A percentile compares a stretch with the other conserved stretches of the same genome.
These are phyloP conservation scores for Ophonus ardosiacus DNA, from an alignment of 2,888 invertebrate species.

Conservation along the genomic window DNA sequence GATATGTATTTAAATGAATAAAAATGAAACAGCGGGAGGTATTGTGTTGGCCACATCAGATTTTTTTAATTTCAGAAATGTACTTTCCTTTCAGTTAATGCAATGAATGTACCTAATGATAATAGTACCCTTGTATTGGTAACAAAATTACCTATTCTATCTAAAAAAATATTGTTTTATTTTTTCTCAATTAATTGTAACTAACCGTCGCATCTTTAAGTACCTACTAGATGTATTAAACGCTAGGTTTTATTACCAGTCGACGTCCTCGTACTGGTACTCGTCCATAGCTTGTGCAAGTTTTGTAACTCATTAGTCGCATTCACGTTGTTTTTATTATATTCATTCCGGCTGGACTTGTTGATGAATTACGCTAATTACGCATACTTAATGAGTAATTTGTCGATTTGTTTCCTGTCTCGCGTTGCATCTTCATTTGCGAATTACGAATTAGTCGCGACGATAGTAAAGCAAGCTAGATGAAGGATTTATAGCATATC, in stretches of 20 bases:
- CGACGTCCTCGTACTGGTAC: not conserved
- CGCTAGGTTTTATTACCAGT: not conserved
- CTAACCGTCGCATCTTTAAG: not conserved
- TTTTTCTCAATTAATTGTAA: not conserved
- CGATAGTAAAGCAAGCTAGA: not conserved
- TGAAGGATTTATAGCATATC: not conserved
- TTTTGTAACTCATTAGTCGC: constrained; percentile 42
- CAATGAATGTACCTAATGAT: too few species aligned
- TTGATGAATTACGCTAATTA: constrained; percentile 55
- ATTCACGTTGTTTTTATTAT: constrained; percentile 32
- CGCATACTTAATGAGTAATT: constrained; percentile 54
- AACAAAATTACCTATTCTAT: too few species aligned
- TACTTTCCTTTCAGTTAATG: too few species aligned
- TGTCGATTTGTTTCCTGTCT: constrained; percentile 49
- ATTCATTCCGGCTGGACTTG: constrained; percentile 12
- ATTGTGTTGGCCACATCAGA: too few species aligned
- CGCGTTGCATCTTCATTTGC: constrained; percentile 42
- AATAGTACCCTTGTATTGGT: too few species aligned
- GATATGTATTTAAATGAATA: too few species aligned
- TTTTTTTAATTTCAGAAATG: too few species aligned
- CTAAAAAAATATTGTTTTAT: not conserved
- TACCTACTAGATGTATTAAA: not conserved
- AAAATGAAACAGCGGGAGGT: too few species aligned
- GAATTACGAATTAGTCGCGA: constrained; percentile 35
- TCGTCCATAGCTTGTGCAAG: not conserved